Conservation (phyloP, 2,113 vertebrate species). For the Neofelis nebulosa region DNA sequence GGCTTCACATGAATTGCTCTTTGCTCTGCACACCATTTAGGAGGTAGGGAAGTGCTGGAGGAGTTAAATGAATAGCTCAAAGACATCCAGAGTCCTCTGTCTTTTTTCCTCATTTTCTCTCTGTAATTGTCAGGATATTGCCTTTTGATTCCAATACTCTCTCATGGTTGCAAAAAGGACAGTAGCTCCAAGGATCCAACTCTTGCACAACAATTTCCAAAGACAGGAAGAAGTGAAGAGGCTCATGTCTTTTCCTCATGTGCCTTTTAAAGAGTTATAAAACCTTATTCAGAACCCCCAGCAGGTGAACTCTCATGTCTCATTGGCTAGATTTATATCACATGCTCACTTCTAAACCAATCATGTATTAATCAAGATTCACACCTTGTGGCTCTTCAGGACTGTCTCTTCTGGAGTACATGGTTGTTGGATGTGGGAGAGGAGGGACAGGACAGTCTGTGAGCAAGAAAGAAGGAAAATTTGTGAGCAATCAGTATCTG, state of each 20-base stretch:
- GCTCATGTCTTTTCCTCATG: neutral
- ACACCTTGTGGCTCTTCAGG: neutral
- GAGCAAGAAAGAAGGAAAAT: neutral
- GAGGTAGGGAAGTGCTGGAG: neutral
- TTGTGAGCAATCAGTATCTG: neutral
- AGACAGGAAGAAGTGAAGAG: neutral
- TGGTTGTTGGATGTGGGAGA: neutral
- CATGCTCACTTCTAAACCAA: neutral
- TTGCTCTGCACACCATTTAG: neutral
- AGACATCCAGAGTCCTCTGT: neutral
- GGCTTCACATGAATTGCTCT: neutral
- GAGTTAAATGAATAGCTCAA: neutral
- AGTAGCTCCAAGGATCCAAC: neutral
- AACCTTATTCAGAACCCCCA: neutral
- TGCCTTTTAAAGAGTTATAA: neutral
- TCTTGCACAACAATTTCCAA: neutral
- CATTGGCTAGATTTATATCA: neutral
- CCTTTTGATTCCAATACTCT: neutral
- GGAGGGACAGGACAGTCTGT: neutral
- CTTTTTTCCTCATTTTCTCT: neutral
- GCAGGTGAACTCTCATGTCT: neutral
- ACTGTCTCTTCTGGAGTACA: neutral
- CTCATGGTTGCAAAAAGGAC: neutral
- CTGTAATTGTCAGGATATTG: neutral
- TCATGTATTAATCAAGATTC: neutral